Conservation (phyloP, 2,113 vertebrate species). For the Formicarius rufipectus region DNA sequence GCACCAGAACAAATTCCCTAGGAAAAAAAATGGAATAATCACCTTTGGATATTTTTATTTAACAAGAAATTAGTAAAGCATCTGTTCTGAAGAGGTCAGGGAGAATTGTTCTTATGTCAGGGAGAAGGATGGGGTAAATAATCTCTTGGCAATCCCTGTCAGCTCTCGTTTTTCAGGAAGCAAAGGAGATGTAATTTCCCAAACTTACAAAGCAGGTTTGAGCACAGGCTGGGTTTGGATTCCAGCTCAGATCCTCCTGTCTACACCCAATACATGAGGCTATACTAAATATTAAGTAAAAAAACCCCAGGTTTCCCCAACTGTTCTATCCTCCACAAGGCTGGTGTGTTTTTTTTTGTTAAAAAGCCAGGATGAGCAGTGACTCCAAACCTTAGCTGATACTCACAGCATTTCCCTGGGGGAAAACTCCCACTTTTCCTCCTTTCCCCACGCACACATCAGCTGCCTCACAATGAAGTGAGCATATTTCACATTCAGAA, state of each 20-base stretch:
- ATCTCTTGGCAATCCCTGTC: background rate
- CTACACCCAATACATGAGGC: background rate
- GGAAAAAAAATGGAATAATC: background rate
- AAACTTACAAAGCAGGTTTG: background rate
- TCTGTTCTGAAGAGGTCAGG: background rate
- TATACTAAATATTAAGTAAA: background rate
- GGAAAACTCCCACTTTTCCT: background rate
- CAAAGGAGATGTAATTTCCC: background rate
- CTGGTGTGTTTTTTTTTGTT: background rate
- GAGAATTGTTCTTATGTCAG: background rate
- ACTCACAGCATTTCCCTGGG: background rate
- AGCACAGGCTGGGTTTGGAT: background rate
- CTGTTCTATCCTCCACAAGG: background rate
- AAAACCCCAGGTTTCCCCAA: background rate
- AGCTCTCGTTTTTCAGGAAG: background rate
- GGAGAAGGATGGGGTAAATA: background rate
- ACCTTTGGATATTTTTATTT: background rate
- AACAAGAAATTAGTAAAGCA: background rate
- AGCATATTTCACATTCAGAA: background rate
- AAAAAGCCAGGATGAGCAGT: background rate
- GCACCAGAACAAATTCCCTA: background rate
- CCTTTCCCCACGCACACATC: background rate
- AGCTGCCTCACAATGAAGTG: background rate
- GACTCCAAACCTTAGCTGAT: background rate
- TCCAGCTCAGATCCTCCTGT: background rate